Evolutionary conservation across 2,113 vertebrate genomes (phyloP).

Genomic region (Clarias batrachus): DNA sequence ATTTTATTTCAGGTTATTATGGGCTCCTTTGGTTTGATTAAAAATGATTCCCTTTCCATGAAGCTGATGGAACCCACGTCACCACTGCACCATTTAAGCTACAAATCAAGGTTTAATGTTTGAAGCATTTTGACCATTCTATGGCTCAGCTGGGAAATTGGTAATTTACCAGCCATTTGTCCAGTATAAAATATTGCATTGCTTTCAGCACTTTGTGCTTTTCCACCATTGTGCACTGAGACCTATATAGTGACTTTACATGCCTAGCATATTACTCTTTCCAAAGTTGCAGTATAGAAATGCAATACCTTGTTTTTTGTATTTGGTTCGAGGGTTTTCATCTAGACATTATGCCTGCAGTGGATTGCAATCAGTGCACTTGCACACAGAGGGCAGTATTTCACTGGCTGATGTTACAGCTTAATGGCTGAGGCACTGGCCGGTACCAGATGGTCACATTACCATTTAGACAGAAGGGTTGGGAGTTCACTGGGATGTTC

Average conservation of each 20-base stretch:
- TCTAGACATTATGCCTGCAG: slow-evolving; percentile 5
- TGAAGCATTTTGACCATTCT: background rate
- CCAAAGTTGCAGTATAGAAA: background rate
- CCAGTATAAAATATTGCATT: background rate
- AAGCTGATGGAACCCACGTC: slow-evolving; percentile 17
- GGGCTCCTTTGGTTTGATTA: slow-evolving; percentile 3
- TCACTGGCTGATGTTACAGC: slow-evolving; percentile 30
- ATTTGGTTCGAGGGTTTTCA: background rate
- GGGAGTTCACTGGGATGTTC: slow-evolving; percentile 6
- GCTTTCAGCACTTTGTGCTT: slow-evolving; percentile 4
- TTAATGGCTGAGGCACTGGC: background rate
- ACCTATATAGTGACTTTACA: background rate
- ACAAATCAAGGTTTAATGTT: slow-evolving; percentile 27
- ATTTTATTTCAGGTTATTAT: background rate
- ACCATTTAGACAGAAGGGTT: slow-evolving; percentile 9
- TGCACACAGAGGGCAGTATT: slow-evolving; percentile 46
- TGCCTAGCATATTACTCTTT: slow-evolving; percentile 18
- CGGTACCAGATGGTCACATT: slow-evolving; percentile 22
- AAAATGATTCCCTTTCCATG: slow-evolving; percentile 12
- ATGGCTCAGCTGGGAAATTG: slow-evolving; percentile 8
- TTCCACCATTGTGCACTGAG: background rate
- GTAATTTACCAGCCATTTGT: slow-evolving; percentile 5
- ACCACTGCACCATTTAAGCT: slow-evolving; percentile 13
- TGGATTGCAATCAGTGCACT: background rate
- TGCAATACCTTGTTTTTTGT: background rate